Evolutionary conservation across 1,140 invertebrate genomes (phyloP).

Genomic region (Cydia pomonella): DNA sequence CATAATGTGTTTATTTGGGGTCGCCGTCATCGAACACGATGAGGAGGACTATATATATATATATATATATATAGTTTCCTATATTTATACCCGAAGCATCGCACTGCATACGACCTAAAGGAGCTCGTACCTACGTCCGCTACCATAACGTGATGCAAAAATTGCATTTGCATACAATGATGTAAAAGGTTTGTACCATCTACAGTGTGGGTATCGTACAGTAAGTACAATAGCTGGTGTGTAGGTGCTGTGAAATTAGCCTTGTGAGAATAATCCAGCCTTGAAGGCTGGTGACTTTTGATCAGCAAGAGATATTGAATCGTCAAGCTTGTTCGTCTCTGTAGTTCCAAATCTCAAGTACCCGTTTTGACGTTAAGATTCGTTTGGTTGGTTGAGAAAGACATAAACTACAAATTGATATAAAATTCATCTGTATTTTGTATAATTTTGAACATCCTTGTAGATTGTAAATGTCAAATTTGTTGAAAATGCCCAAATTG

Average conservation of each 20-base stretch:
- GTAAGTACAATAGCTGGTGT: background rate
- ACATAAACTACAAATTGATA: too few relatives aligned
- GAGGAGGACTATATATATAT: too few relatives aligned
- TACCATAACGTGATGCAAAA: conserved; percentile 25
- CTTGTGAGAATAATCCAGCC: background rate
- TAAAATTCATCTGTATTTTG: too few relatives aligned
- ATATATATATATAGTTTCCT: background rate
- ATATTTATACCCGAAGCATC: background rate
- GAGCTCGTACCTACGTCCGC: background rate
- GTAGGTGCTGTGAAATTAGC: conserved; percentile 6
- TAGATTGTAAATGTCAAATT: too few relatives aligned
- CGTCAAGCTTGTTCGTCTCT: background rate
- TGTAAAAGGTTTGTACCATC: conserved; percentile 16
- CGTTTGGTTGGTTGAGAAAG: too few relatives aligned
- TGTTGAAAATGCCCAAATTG: too few relatives aligned
- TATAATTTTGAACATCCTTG: too few relatives aligned
- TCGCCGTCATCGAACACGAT: too few relatives aligned
- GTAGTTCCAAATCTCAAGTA: too few relatives aligned
- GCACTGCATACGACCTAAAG: background rate
- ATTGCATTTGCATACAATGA: conserved; percentile 23
- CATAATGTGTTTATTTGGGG: too few relatives aligned
- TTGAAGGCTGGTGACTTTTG: background rate
- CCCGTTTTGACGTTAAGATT: too few relatives aligned
- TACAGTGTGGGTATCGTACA: background rate
- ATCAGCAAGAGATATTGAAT: background rate